Base-by-base conservation (phyloP, 2,113 vertebrate species). In the Balaeniceps rex region DNA sequence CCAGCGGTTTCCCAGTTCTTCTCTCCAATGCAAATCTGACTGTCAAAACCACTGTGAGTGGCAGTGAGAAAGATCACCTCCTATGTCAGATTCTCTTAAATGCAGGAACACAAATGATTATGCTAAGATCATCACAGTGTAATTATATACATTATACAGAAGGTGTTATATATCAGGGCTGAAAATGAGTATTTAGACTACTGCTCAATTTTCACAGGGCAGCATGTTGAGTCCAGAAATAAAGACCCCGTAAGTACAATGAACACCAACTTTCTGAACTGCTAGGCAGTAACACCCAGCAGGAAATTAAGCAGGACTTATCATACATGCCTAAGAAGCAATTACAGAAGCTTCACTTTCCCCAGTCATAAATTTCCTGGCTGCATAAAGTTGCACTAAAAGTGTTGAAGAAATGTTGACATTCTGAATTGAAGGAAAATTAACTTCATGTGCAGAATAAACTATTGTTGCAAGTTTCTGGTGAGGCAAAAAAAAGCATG, bases 221-320 rank as follows among this genome's bases (percentile, higher is more conserved):
- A 92, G 44, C 19, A 36, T 31, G 5, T 31, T 34, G 42, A 84
- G 26, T 54, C 49, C 58, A 82, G 81, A 87, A 97, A 65, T 63
- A 91, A 93, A 61, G 85, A 82, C 31, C 79, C 40, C 17, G 1
- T 46, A 77, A 83, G 28, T 75, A 94, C 55, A 92, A 77, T n/a
- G 47, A 87, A 76, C 31, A 80, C 8, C 29, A 69, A 60, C 70
- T 66, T 93, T 92, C 71, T 28, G 4, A 94, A 87, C 66, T 86
- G 52, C 49, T 89, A 90, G 61, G 66, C 38, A 96, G 54, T 28
- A 85, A 74, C 34, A 96, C 46, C 61, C 57, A 83, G 80, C 66
- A 97, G 75, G 85, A 97, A 96, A 97, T 94, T 61, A 94, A 87
- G 90, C 74, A 85, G 80, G 85, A 76, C 65, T 89, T 95, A 94